Evolutionary conservation across 37 sponge, comb jelly and placozoan species (phyloP).

Genomic region (Haliclona indistincta): DNA sequence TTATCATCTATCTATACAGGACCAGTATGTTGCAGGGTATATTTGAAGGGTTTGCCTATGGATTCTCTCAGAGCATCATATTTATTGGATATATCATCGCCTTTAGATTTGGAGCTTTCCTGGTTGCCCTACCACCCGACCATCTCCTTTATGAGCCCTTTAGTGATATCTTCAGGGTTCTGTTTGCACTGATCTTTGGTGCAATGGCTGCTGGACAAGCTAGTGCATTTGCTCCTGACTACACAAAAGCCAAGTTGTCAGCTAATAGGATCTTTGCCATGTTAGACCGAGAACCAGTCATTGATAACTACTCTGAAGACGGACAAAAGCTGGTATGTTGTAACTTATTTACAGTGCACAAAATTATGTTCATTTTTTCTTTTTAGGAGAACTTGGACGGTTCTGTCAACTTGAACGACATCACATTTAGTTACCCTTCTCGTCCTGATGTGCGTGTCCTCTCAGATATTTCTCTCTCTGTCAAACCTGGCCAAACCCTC

Average conservation of each 20-base stretch:
- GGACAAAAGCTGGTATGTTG: conserved; percentile 56
- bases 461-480: conserved; percentile 34
- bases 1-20: conserved; percentile 7
- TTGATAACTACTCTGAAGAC: conserved; percentile 64
- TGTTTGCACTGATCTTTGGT: conserved; percentile 71
- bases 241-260: conserved; percentile 66
- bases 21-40: background rate
- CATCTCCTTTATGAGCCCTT: conserved; percentile 12
- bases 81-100: conserved; percentile 46
- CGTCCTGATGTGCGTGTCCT: conserved; percentile 65
- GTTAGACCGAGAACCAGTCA: conserved; percentile 61
- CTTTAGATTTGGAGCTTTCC: conserved; percentile 84
- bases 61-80: conserved; percentile 64
- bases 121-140: conserved; percentile 23
- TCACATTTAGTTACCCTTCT: conserved; percentile 77
- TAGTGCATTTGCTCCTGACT: conserved; percentile 67
- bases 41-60: conserved; percentile 57
- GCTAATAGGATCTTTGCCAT: conserved; percentile 72
- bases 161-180: conserved; percentile 41
- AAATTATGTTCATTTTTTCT: background rate
- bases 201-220: conserved; percentile 59
- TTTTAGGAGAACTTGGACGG: conserved; percentile 46
- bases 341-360: background rate
- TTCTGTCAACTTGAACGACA: conserved; percentile 42
- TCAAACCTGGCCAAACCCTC: conserved; percentile 78